Base-by-base conservation (phyloP, 2,797 vertebrate genomes). In the Coregonus sp. region DNA sequence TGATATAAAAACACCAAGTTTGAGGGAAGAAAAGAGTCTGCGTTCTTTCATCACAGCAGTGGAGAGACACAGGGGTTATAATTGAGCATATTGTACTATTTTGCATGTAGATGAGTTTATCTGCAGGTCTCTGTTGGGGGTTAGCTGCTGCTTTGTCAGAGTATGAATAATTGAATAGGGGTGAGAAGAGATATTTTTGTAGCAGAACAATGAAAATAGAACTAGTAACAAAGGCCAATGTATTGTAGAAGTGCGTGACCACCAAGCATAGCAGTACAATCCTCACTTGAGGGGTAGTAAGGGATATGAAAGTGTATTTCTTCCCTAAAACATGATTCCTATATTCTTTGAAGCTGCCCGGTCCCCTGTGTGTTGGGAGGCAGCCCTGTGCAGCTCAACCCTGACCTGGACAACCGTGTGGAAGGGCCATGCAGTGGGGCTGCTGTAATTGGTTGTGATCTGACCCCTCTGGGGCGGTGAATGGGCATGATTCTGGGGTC, bases 391-490 rank as follows among this genome's bases (percentile, higher is more conserved):
- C 11, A 5, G 9, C 56, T 25, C 25, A 6, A 80, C 71, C 51
- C 73, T 80, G 78, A 84, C 82, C 81, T 73, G 47, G 76, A 70
- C 78, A 83, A 71, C 68, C 63, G 84, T 52, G 73, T 82, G 47
- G 76, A 78, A 87, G 79, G 40, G 78, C 80, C 47, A 73, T 73
- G 72, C 80, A 80, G 81, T 54, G 73, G 67, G 73, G 74, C 83
- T 75, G 75, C 86, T 82, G 78, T 88, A 92, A 90, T 90, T 92
- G 91, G 88, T 81, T 92, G 87, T 89, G 92, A 92, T 93, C 79
- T 86, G 88, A 90, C 90, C 81, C 88, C 84, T 86, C 47, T 78
- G 87, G 86, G 91, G 80, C 79, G 70, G 85, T 74, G 86, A 82
- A 82, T 68, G 81, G 87, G 84, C 75, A 0, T 87, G 90, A 91